These are phyloP conservation scores for Euplagia quadripunctaria DNA, from an alignment of 2,888 invertebrate species.

Conservation along the genomic window DNA sequence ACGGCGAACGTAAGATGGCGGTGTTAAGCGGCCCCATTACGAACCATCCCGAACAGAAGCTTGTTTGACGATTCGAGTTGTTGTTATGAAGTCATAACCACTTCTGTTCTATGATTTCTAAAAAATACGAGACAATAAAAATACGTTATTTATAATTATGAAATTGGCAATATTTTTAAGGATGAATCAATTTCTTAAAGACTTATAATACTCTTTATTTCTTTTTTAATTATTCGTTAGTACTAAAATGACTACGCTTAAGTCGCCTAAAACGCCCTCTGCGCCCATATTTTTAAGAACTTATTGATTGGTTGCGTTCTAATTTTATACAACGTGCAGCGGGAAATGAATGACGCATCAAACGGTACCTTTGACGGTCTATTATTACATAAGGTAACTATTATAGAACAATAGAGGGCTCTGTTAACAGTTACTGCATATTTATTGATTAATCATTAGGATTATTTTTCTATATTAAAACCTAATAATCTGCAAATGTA, in stretches of 20 bases:
- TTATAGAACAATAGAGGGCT: conserved; percentile 73
- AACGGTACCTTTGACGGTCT: conserved; percentile 55
- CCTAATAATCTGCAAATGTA: not conserved
- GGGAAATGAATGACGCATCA: conserved; percentile 59
- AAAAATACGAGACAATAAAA: not conserved
- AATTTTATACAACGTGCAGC: conserved; percentile 59
- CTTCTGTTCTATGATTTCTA: conserved; percentile 10
- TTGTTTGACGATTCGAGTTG: conserved; percentile 38
- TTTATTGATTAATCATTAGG: not conserved
- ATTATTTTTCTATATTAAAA: not conserved
- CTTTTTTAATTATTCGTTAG: conserved; percentile 2
- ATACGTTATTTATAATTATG: not conserved
- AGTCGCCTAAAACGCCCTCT: conserved; percentile 72
- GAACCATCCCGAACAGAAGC: conserved; percentile 35
- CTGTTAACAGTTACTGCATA: conserved; percentile 42
- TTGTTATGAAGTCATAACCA: conserved; percentile 46
- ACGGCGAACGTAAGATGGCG: conserved; percentile 83
- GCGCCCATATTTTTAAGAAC: conserved; percentile 48
- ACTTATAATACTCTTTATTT: not conserved
- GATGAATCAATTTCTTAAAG: not conserved
- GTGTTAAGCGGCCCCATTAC: conserved; percentile 66
- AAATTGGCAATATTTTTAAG: not conserved
- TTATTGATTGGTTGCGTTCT: conserved; percentile 77
- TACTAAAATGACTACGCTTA: conserved; percentile 50
- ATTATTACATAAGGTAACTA: conserved; percentile 60